Percentiles rank a stretch among this genome's conserved stretches.
Conservation (phyloP, 2,113 vertebrate species). For the Pseudolaguvia tuberculata region DNA sequence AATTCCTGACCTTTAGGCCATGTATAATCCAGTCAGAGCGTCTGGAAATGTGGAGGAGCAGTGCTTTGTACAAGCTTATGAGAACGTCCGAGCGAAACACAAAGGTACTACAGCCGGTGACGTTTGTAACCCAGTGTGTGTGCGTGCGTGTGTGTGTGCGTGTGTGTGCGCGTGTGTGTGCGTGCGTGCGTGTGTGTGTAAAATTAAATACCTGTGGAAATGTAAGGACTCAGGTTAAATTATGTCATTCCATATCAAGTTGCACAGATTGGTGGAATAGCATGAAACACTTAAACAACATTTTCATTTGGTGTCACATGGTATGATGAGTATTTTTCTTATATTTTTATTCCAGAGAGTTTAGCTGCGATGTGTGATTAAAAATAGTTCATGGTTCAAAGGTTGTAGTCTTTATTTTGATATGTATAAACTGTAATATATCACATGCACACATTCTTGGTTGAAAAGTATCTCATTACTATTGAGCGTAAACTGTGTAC, state of each 20-base stretch:
- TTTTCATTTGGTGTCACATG: neutral
- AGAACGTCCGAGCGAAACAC: slow-evolving; percentile 86
- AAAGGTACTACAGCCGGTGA: slow-evolving; percentile 73
- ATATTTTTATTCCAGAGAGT: too few species aligned
- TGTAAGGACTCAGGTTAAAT: neutral
- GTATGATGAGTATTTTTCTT: neutral
- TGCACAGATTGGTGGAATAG: slow-evolving; percentile 18
- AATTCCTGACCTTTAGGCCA: slow-evolving; percentile 55
- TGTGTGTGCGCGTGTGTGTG: slow-evolving; percentile 20
- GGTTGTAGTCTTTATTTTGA: too few species aligned
- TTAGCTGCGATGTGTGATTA: too few species aligned
- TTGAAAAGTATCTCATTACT: neutral
- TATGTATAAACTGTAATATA: too few species aligned
- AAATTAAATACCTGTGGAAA: slow-evolving; percentile 26
- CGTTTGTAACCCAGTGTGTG: slow-evolving; percentile 11
- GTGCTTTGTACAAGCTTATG: slow-evolving; percentile 85
- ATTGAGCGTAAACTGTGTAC: neutral
- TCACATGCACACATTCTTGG: neutral
- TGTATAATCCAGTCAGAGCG: slow-evolving; percentile 60
- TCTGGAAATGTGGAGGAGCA: slow-evolving; percentile 73
- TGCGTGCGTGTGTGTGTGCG: slow-evolving; percentile 32
- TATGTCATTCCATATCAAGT: slow-evolving; percentile 49
- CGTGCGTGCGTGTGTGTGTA: slow-evolving; percentile 34
- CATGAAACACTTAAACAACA: too few species aligned
- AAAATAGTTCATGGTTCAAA: too few species aligned